Conservation (phyloP, 2,888 invertebrate genomes). For the Tupiocoris notatus region DNA sequence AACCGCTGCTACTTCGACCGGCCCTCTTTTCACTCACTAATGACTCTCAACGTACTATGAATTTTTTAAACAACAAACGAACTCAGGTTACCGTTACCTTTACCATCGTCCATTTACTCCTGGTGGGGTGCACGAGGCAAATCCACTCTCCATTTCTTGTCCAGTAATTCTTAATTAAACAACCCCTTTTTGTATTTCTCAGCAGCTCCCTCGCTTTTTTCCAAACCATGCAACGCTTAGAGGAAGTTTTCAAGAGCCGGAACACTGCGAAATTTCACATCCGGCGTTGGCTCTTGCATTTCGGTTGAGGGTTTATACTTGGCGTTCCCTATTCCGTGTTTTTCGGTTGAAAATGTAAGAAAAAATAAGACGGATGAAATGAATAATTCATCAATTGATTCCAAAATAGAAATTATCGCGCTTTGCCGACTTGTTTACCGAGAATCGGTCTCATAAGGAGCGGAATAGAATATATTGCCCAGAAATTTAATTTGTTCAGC, state of each 20-base stretch:
- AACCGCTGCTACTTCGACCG: not conserved
- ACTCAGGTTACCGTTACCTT: not conserved
- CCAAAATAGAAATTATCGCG: too few relatives aligned
- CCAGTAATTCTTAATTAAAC: conserved; percentile 25
- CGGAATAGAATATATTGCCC: too few relatives aligned
- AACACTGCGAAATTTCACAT: not conserved
- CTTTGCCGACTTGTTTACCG: too few relatives aligned
- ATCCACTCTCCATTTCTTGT: conserved; percentile 1
- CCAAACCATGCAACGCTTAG: too few relatives aligned
- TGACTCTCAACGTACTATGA: not conserved
- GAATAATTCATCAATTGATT: too few relatives aligned
- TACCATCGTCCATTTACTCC: not conserved
- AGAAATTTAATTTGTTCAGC: too few relatives aligned
- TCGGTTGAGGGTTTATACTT: too few relatives aligned
- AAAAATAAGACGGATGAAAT: too few relatives aligned
- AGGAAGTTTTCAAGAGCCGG: not conserved
- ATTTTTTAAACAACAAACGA: not conserved
- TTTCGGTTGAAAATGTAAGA: too few relatives aligned
- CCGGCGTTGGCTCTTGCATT: too few relatives aligned
- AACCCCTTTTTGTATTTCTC: conserved; percentile 6
- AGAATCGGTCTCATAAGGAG: too few relatives aligned
- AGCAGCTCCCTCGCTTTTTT: not conserved
- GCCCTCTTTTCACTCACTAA: not conserved
- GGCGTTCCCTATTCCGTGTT: too few relatives aligned
- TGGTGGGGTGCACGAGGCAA: not conserved